Evolutionary conservation across 1,140 invertebrate species (phyloP).

Genomic region (Caenorhabditis tropicalis): DNA sequence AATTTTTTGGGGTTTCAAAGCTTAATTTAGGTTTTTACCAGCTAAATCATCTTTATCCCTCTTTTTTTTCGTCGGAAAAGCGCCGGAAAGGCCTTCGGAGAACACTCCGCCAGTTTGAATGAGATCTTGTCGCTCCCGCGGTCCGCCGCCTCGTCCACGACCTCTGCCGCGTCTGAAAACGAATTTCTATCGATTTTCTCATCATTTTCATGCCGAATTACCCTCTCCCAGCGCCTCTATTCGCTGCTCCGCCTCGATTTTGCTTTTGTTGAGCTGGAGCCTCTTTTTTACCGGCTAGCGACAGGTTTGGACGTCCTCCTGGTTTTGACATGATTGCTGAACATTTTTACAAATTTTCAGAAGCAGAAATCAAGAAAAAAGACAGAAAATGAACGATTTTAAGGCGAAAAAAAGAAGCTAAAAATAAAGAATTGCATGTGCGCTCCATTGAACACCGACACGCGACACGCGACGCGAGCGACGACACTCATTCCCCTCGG

Average conservation of each 20-base stretch:
- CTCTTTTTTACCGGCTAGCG: conserved; percentile 3
- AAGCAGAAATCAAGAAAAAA: neutral
- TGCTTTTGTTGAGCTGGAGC: neutral
- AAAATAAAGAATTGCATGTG: neutral
- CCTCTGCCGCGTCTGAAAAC: neutral
- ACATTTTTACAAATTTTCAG: neutral
- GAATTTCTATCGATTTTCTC: too few relatives aligned
- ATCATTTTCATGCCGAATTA: neutral
- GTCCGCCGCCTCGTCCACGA: neutral
- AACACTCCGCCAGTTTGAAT: conserved; percentile 28
- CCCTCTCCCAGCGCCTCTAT: conserved; percentile 14
- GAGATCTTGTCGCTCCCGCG: neutral
- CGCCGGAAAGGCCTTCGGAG: neutral
- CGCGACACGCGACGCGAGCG: neutral
- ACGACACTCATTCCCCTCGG: neutral
- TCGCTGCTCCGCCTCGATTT: neutral
- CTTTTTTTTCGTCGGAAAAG: neutral
- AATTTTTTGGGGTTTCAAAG: neutral
- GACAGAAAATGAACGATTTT: neutral
- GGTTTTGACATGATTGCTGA: conserved; percentile 1
- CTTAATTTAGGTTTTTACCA: neutral
- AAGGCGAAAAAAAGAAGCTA: neutral
- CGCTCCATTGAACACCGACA: neutral
- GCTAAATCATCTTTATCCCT: neutral
- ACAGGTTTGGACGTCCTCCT: conserved; percentile 30